phyloP scores from a whole-genome alignment of 1,140 invertebrate species.

The Trachymyrmex cornetzi region DNA sequence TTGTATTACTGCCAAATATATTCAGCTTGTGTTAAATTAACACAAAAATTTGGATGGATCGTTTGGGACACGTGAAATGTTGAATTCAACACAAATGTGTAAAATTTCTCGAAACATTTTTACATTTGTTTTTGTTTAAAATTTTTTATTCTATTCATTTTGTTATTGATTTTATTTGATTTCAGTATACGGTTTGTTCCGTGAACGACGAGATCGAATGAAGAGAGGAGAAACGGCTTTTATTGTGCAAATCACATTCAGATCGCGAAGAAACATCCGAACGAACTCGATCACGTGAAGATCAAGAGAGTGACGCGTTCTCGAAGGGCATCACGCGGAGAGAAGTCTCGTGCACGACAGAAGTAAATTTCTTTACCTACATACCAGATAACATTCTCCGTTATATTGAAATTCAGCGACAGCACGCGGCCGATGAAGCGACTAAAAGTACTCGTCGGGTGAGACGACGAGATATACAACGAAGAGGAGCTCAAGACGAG shows the following conservation, averaged over 20 bases:
- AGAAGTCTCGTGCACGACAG: neutral
- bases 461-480: conserved; percentile 36
- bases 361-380: conserved; percentile 39
- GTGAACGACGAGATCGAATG: neutral
- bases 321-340: neutral
- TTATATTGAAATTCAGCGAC: conserved; percentile 68
- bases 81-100: too few relatives aligned
- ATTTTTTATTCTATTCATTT: neutral
- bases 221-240: neutral
- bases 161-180: neutral
- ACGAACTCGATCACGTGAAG: conserved; percentile 29
- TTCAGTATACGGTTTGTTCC: neutral
- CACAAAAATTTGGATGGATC: too few relatives aligned
- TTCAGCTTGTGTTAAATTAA: too few relatives aligned
- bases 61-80: too few relatives aligned
- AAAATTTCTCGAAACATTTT: neutral
- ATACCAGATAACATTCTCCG: conserved; percentile 2
- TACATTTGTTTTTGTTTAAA: neutral
- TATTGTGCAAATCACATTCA: conserved; percentile 31
- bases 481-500: conserved; percentile 56
- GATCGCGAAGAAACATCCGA: conserved; percentile 18
- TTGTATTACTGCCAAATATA: too few relatives aligned
- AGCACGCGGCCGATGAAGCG: conserved; percentile 45
- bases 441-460: conserved; percentile 52
- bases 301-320: conserved; percentile 31